Conservation (phyloP, 2,797 vertebrate genomes). For the Simalia tracyae region DNA sequence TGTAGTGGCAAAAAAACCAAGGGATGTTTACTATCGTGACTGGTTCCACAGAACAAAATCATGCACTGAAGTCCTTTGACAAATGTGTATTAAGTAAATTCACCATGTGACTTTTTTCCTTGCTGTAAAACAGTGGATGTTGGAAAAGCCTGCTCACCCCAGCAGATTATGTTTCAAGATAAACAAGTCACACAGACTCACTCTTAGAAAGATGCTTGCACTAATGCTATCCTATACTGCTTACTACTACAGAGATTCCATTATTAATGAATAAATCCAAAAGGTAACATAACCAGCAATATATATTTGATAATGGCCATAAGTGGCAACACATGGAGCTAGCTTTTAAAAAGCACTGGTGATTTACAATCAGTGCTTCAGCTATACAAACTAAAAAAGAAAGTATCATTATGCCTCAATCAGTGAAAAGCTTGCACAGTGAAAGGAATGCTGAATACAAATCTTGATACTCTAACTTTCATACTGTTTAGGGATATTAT, state of each 20-base stretch:
- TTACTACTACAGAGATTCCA: neutral
- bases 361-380: neutral
- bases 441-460: slow-evolving; percentile 2
- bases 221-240: neutral
- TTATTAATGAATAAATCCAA: neutral
- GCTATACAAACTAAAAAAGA: neutral
- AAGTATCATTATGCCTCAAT: slow-evolving; percentile 6
- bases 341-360: neutral
- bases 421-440: slow-evolving; percentile 12
- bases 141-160: neutral
- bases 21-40: neutral
- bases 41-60: neutral
- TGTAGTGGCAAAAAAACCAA: neutral
- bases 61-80: neutral
- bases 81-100: neutral
- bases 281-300: neutral
- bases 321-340: neutral
- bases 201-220: neutral
- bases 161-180: neutral
- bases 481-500: neutral
- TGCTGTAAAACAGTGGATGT: neutral
- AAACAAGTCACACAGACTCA: neutral
- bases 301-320: neutral
- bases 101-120: neutral
- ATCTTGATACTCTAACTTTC: neutral